Base-by-base conservation (phyloP, 2,888 invertebrate genomes). In the Pristionchus fissidentatus region DNA sequence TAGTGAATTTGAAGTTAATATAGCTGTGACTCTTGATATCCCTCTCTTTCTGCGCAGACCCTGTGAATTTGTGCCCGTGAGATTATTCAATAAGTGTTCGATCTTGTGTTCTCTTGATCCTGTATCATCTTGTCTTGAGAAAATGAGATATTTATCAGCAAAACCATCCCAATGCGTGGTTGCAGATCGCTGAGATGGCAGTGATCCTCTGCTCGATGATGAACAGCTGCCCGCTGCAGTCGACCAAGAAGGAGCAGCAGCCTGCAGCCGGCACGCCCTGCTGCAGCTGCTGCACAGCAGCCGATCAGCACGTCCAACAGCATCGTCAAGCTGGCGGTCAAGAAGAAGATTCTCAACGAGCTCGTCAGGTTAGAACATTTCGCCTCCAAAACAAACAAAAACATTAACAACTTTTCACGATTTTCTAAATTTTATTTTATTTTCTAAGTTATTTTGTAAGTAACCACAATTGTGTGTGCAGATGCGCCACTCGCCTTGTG, bases 311-410 rank as follows among this genome's bases (percentile, higher is more conserved):
- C 83, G 1, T 5, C 83, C 70, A 62, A 86, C 32, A 32, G 78
- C 41, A 81, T 87, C n/a, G 84, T 87, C 78, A 87, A 86, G 60
- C 41, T 89, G 73, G 86, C 88, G 75, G 86, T 88, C 66, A 88
- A 88, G 84, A 89, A 89, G 83, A 85, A 84, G 43, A 84, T 89
- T 38, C 86, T 86, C 83, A 87, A 86, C n/a, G 89, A 89, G n/a
- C 84, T 89, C 3, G 84, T 87, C 49, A 85, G 84, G 79, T 85
- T 85, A 4, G 77, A 7, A 19, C 7, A 46, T 46, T 32, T 29
- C 41, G 19, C 10, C 10, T 49, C 10, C 19, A 15, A 15, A 49
- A 49, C 10, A 49, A 49, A 49, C 19, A 49, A 49, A 15, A 49
- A 49, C 19, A 49, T 49, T 15, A 49, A 49, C 19, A 49, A 49